Conservation (phyloP, 2,888 invertebrate genomes). For the Leucophenga maculata region DNA sequence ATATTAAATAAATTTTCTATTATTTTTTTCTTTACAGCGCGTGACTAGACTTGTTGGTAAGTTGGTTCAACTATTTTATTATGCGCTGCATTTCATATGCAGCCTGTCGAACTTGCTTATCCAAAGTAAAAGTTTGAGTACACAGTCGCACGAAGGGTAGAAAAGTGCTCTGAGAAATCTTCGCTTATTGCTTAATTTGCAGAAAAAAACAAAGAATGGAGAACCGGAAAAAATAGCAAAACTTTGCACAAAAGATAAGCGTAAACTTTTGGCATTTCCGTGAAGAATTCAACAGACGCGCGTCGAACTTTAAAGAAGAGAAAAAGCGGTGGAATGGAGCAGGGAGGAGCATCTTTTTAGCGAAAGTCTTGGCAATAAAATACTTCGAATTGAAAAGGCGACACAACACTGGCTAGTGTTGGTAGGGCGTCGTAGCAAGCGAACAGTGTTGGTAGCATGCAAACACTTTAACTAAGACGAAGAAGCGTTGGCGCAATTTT, state of each 20-base stretch:
- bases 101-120: slow-evolving; percentile 15
- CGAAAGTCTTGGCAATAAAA: slow-evolving; percentile 19
- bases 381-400: slow-evolving; percentile 13
- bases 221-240: slow-evolving; percentile 31
- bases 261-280: slow-evolving; percentile 45
- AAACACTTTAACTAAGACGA: neutral
- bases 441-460: neutral
- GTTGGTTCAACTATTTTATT: too few relatives aligned
- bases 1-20: neutral
- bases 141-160: neutral
- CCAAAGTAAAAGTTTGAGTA: neutral
- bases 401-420: neutral
- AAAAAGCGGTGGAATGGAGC: neutral
- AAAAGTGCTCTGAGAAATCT: slow-evolving; percentile 48
- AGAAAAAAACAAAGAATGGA: slow-evolving; percentile 20
- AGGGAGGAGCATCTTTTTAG: neutral
- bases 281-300: slow-evolving; percentile 42
- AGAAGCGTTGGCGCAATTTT: slow-evolving; percentile 7
- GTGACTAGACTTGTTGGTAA: neutral
- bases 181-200: slow-evolving; percentile 48
- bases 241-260: slow-evolving; percentile 30
- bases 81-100: too few relatives aligned
- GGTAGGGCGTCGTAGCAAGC: neutral
- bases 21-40: neutral
- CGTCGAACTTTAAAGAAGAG: neutral